Evolutionary conservation across 1,140 invertebrate species (phyloP), one percentile per base, ranked within the genome.

Genomic region (Cydia pomonella): DNA sequence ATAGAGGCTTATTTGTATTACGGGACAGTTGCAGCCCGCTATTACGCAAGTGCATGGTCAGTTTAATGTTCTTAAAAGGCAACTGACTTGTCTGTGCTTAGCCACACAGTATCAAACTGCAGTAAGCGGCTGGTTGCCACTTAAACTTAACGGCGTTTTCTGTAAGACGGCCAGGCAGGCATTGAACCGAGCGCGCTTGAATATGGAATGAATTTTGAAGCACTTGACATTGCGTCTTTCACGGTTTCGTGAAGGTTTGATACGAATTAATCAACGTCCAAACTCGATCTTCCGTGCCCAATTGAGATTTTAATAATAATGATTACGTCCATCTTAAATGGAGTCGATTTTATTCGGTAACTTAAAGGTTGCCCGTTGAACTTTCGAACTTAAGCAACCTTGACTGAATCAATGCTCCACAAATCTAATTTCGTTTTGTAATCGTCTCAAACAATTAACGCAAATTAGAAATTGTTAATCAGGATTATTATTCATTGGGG

Each of bases 151-250:
- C 16, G 53, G 16, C 53, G 18, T 59, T 59, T 59, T 59, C 7
- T 23, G 53, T 9, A 5, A 23, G 21, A 59, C 10, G 21, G 53
- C 21, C 21, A 23, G 75, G 79, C 82, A 89, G 87, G 83, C 90
- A 88, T 86, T 90, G 90, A 90, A 88, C 89, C 73, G 76, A 78
- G 82, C 80, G 83, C 76, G 82, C 18, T 82, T 82, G 81, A 86
- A 87, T 89, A 88, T 86, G 87, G 89, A 76, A 86, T 86, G 80
- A 81, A 79, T 87, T 89, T 88, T 89, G 73, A 79, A 85, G 89
- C 75, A 86, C 89, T 91, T 92, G 89, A 91, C 89, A 91, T 91
- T 91, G 89, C 83, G 73, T 76, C 74, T 76, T 84, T 83, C 82
- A 84, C 80, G 82, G 81, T 82, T 85, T 63, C 66, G 74, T 74